Conservation (phyloP, 2,888 invertebrate species). For the Ariolimax columbianus region DNA sequence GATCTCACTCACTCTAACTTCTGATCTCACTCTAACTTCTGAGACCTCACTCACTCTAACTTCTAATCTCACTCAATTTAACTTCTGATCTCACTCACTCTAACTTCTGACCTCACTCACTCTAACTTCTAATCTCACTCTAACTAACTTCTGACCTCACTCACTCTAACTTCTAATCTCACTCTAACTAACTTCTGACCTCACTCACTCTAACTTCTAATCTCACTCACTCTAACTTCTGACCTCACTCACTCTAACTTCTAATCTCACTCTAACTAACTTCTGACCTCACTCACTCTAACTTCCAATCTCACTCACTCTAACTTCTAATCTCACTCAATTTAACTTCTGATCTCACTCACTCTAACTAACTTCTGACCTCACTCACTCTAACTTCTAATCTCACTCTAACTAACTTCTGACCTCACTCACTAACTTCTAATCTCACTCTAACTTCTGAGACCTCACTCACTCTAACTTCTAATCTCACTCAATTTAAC, state of each 20-base stretch:
- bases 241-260: not conserved
- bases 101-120: not conserved
- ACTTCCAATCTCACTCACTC: no score
- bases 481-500: no score
- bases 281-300: not conserved
- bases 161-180: constrained; percentile 6
- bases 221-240: no score
- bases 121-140: not conserved
- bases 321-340: no score
- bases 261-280: not conserved
- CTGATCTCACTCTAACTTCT: no score
- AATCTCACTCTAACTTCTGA: no score
- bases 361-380: not conserved
- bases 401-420: not conserved
- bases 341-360: no score
- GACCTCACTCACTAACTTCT: not conserved
- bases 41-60: no score
- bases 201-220: no score
- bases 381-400: not conserved
- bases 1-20: no score
- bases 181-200: no score
- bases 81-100: not conserved
- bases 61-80: not conserved
- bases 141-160: not conserved
- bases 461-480: no score